A percentile compares a stretch with the other conserved stretches of the same genome.
Conservation (phyloP, 2,113 vertebrate genomes). For the Oncorhynchus clarkii region DNA sequence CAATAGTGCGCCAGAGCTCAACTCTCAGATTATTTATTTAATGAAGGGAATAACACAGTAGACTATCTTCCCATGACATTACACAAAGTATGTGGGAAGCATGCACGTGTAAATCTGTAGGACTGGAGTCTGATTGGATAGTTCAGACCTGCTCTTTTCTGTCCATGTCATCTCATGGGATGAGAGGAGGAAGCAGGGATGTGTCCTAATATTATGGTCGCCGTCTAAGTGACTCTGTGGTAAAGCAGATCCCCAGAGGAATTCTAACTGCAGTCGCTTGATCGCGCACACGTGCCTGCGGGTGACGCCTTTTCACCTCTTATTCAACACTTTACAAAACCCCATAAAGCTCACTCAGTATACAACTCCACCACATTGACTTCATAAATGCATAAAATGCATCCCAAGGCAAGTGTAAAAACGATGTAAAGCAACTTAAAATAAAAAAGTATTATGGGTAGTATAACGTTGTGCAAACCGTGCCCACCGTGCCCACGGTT, state of each 20-base stretch:
- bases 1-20: neutral
- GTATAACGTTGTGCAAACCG: neutral
- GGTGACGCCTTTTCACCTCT: neutral
- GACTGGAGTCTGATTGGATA: too few relatives aligned
- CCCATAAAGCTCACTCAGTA: neutral
- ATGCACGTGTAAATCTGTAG: neutral
- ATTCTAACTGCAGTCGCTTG: neutral
- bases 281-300: neutral
- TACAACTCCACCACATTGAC: neutral
- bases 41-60: conserved; percentile 6
- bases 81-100: neutral
- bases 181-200: neutral
- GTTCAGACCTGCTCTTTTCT: too few relatives aligned
- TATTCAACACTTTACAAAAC: neutral
- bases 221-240: neutral
- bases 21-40: conserved; percentile 49
- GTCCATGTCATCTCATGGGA: too few relatives aligned
- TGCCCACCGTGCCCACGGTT: neutral
- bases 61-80: neutral
- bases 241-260: neutral
- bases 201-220: neutral
- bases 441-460: neutral
- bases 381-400: neutral
- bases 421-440: neutral
- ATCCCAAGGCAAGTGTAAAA: neutral